Evolutionary conservation across 1,140 invertebrate genomes (phyloP), one percentile per base, ranked within the genome.

Genomic region (Sycobia sp.): DNA sequence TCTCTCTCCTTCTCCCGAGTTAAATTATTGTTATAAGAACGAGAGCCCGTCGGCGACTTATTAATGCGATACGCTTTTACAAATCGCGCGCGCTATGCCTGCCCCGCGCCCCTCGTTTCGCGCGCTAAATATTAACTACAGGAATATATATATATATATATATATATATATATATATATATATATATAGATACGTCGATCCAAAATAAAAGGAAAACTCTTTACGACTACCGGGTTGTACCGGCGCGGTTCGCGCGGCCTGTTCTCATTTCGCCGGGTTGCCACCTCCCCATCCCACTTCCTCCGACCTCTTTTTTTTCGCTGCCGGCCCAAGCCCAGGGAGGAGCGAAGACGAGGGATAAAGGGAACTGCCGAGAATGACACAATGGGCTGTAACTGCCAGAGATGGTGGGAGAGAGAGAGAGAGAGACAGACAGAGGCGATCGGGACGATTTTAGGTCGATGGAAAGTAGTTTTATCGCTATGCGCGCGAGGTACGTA

Each of bases 11-110:
- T n/a, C n/a, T n/a, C n/a, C n/a, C n/a, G n/a, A n/a, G n/a, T n/a
- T n/a, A n/a, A n/a, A n/a, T n/a, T n/a, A n/a, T n/a, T n/a, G n/a
- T n/a, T n/a, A 51, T 58, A 47, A 58, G 47, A 58, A 44, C 14
- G 29, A 55, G 32, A n/a, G n/a, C n/a, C n/a, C n/a, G 16, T 51
- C 20, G 22, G n/a, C 32, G 23, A 29, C 56, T 18, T 32, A 58
- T 58, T 58, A 58, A 49, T 14, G 56, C 57, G 57, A 59, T 59
- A 59, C 57, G 57, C 57, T 59, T 32, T 59, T 59, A 59, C 46
- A 59, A 59, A 50, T 59, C 46, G 46, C 36, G 36, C 56, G 10
- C 14, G 13, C 27, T 49, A 49, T 38, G 13, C 14, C 18, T 36
- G 29, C 9, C 20, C 10, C n/a, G n/a, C n/a, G n/a, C n/a, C n/a